These are phyloP conservation scores for Blastomussa wellsi DNA, from an alignment of 92 coral and sea anemone genomes.

Conservation along the genomic window DNA sequence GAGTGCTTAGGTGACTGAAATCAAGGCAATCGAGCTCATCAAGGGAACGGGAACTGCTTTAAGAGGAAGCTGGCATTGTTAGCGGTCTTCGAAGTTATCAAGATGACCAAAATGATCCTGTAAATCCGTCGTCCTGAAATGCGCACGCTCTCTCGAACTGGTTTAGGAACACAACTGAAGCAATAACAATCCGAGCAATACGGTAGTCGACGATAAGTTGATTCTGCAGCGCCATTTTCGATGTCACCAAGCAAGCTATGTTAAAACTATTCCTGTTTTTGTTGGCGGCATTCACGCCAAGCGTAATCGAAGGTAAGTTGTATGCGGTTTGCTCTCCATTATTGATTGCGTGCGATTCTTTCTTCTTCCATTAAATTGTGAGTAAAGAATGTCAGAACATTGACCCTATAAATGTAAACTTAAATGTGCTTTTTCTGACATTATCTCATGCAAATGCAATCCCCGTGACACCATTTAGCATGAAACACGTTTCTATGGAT, in stretches of 20 bases:
- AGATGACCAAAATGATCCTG: not conserved
- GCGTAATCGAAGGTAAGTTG: constrained; percentile 35
- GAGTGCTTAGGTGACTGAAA: not conserved
- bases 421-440: not conserved
- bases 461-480: too few species aligned
- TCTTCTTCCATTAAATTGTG: not conserved
- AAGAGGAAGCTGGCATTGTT: not conserved
- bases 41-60: not conserved
- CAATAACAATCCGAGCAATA: not conserved
- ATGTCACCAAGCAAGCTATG: not conserved
- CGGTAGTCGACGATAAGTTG: not conserved
- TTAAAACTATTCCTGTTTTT: not conserved
- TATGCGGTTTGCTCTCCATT: not conserved
- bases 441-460: not conserved
- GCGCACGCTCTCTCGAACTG: not conserved
- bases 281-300: not conserved
- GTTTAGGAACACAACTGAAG: not conserved
- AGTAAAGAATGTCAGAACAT: not conserved
- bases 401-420: not conserved
- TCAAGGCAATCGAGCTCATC: not conserved
- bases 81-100: not conserved
- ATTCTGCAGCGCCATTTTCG: not conserved
- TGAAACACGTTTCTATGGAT: not conserved
- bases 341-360: not conserved
- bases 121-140: not conserved